These are phyloP conservation scores for Chironomus tepperi DNA, from an alignment of 1,140 invertebrate genomes.

Conservation along the genomic window DNA sequence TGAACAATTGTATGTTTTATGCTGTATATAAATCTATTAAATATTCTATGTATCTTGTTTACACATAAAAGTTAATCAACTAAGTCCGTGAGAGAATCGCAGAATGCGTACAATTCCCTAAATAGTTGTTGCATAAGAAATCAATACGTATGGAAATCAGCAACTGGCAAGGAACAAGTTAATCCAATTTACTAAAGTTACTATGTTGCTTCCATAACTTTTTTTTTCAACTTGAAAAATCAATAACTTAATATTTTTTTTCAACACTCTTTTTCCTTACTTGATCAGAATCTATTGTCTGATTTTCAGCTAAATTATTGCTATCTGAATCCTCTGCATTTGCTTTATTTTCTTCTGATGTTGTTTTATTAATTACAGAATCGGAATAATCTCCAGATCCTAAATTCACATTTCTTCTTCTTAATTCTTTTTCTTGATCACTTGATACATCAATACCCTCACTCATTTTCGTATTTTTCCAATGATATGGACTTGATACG, in stretches of 20 bases:
- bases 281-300: background rate
- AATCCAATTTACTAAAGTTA: constrained; percentile 7
- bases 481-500: too few relatives aligned
- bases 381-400: background rate
- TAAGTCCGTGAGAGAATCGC: background rate
- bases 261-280: background rate
- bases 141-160: background rate
- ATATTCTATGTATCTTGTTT: background rate
- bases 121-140: background rate
- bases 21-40: too few relatives aligned
- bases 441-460: background rate
- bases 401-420: background rate
- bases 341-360: background rate
- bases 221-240: background rate
- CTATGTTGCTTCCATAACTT: background rate
- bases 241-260: background rate
- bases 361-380: background rate
- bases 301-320: background rate
- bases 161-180: background rate
- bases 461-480: background rate
- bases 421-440: background rate
- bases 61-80: background rate
- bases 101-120: too few relatives aligned
- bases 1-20: too few relatives aligned
- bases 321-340: background rate